These are phyloP conservation scores for Dynastes maya DNA, from an alignment of 2,888 invertebrate genomes.

Conservation along the genomic window DNA sequence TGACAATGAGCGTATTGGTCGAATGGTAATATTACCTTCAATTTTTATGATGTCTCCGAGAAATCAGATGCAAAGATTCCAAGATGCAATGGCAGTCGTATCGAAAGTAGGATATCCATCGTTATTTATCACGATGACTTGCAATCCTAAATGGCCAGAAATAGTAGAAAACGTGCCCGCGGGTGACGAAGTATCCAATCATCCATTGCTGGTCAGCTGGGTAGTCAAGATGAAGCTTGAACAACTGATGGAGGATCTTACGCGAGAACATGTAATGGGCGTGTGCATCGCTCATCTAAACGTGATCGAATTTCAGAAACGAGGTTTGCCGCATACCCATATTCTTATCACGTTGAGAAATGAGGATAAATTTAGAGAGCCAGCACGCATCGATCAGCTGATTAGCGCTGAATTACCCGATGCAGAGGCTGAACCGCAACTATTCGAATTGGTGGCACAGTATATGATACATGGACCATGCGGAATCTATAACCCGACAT, in stretches of 20 bases:
- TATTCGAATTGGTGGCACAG: no score
- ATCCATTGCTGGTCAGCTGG: constrained; percentile 64
- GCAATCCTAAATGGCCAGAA: constrained; percentile 63
- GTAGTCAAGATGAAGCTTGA: constrained; percentile 54
- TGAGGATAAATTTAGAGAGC: constrained; percentile 17
- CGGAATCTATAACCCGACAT: no score
- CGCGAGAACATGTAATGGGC: constrained; percentile 44
- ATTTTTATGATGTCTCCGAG: constrained; percentile 57
- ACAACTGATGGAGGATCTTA: constrained; percentile 46
- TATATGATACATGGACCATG: no score
- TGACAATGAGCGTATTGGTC: constrained; percentile 57
- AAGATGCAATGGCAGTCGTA: constrained; percentile 69
- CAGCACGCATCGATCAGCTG: not conserved
- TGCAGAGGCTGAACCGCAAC: no score
- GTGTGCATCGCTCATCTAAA: constrained; percentile 47
- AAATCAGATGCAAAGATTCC: constrained; percentile 64
- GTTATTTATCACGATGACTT: no score
- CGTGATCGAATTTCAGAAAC: constrained; percentile 56
- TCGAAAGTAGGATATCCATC: constrained; percentile 63
- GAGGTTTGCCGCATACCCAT: constrained; percentile 38
- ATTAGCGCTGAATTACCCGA: constrained; percentile 30
- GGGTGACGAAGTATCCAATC: constrained; percentile 60
- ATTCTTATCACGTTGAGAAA: constrained; percentile 22
- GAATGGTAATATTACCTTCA: constrained; percentile 57
- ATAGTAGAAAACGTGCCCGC: constrained; percentile 62